Evolutionary conservation across 2,113 vertebrate species (phyloP), one percentile per base, ranked within the genome.

Genomic region (Etheostoma cragini): DNA sequence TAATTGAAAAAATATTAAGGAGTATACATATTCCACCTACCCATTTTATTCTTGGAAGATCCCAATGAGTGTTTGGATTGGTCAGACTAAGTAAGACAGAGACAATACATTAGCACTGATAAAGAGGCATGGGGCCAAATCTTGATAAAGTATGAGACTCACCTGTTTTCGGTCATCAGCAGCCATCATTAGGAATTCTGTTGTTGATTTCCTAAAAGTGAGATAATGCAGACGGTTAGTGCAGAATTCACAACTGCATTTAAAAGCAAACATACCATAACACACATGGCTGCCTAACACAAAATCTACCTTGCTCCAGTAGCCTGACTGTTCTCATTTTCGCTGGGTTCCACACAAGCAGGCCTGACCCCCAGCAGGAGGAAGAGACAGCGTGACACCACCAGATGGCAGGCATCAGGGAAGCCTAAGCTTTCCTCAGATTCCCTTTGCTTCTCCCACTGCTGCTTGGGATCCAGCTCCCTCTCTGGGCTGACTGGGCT

Each of bases 371-470:
- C 95, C 38, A 96, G 84, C 53, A 96, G 88, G 58, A 96, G 94
- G 80, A 96, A 96, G 61, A 96, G 91, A 75, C 95, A 95, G 69
- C 94, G 96, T 72, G 93, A 94, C 49, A 96, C 94, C 65, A 96
- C 88, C 85, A 94, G 87, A 87, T 95, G 94, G 84, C 96, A 96
- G 78, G 91, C 89, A 6, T 91, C 85, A 3, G 92, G 89, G 78
- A 95, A 96, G 66, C 95, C 91, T 78, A 95, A 82, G 63, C 87
- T 89, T 54, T 94, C 93, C 52, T 94, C 88, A 0, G 85, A 87
- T 14, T 90, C 89, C 54, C 78, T 57, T 50, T 66, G 76, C 68
- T 78, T 89, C 22, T 94, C 92, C 90, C 90, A 86, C 45, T 91
- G 82, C 63, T 89, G 84, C 63, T 78, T 88, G 56, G 81, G 79